Conservation (phyloP, 2,888 invertebrate species). For the Oxyscelio sp. region DNA sequence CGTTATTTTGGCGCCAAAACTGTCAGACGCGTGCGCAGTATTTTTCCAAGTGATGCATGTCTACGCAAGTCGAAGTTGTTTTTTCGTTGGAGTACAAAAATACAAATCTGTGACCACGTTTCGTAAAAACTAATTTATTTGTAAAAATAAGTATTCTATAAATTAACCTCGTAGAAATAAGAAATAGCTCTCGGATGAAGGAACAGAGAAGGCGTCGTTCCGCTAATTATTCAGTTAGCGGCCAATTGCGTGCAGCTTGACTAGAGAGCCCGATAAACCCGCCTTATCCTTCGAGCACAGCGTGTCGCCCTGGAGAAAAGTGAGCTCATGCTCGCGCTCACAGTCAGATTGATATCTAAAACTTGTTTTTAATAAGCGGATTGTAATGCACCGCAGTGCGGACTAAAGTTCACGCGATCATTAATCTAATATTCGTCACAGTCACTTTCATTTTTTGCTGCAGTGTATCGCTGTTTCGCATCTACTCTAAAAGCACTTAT, state of each 20-base stretch:
- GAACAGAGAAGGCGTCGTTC: conserved; percentile 68
- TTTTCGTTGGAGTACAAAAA: no score
- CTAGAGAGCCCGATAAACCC: conserved; percentile 52
- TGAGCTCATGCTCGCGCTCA: conserved; percentile 63
- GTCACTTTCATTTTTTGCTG: conserved; percentile 42
- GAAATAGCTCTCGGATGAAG: conserved; percentile 36
- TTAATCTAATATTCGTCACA: conserved; percentile 61
- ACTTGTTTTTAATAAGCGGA: conserved; percentile 72
- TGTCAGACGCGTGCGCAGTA: no score
- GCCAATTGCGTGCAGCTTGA: conserved; percentile 57
- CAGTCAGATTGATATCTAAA: conserved; percentile 67
- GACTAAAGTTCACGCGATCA: conserved; percentile 64
- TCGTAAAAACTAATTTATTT: no score
- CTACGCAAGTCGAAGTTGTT: no score
- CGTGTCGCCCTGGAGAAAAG: conserved; percentile 69
- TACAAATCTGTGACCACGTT: no score
- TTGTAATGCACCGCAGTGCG: conserved; percentile 52
- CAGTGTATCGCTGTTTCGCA: conserved; percentile 25
- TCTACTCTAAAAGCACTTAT: conserved; percentile 40
- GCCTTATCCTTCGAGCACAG: conserved; percentile 70
- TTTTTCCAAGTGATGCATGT: no score
- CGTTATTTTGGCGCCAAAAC: no score
- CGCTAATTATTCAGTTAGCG: conserved; percentile 71
- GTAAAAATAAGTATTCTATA: conserved; percentile 17
- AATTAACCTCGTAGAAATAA: conserved; percentile 41